Conservation (phyloP, 2,888 invertebrate genomes). For the Ferrisia virgata region DNA sequence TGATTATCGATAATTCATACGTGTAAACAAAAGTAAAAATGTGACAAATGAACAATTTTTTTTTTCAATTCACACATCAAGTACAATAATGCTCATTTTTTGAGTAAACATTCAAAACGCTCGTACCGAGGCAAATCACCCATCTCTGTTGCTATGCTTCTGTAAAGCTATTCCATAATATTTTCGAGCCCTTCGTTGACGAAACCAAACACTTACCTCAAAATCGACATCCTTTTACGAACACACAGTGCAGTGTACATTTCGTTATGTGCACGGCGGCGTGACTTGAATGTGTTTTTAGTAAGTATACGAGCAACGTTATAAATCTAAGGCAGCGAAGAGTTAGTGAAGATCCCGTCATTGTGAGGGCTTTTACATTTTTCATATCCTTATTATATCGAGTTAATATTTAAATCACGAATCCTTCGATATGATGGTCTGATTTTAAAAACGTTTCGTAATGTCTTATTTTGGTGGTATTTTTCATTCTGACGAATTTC, state of each 20-base stretch:
- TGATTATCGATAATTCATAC: too few species aligned
- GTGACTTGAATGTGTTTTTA: slow-evolving; percentile 33
- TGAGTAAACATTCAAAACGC: too few species aligned
- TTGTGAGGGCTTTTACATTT: slow-evolving; percentile 34
- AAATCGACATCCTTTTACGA: neutral
- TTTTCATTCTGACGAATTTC: slow-evolving; percentile 27
- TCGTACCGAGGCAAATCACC: too few species aligned
- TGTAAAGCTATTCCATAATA: too few species aligned
- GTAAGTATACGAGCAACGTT: neutral
- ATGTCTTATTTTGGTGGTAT: neutral
- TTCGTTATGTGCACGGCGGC: neutral
- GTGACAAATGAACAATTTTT: too few species aligned
- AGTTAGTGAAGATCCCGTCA: slow-evolving; percentile 17
- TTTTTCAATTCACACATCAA: too few species aligned
- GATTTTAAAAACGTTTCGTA: slow-evolving; percentile 33
- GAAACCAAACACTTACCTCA: too few species aligned
- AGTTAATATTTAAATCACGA: slow-evolving; percentile 38
- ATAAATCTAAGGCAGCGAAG: slow-evolving; percentile 25
- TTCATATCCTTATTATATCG: slow-evolving; percentile 36
- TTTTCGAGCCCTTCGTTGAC: too few species aligned
- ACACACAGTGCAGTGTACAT: neutral
- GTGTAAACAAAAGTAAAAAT: too few species aligned
- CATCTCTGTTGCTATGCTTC: too few species aligned
- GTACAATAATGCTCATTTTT: too few species aligned
- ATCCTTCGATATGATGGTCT: slow-evolving; percentile 38